These are phyloP conservation scores for Zapornia atra DNA, from an alignment of 2,113 vertebrate genomes.

Conservation along the genomic window DNA sequence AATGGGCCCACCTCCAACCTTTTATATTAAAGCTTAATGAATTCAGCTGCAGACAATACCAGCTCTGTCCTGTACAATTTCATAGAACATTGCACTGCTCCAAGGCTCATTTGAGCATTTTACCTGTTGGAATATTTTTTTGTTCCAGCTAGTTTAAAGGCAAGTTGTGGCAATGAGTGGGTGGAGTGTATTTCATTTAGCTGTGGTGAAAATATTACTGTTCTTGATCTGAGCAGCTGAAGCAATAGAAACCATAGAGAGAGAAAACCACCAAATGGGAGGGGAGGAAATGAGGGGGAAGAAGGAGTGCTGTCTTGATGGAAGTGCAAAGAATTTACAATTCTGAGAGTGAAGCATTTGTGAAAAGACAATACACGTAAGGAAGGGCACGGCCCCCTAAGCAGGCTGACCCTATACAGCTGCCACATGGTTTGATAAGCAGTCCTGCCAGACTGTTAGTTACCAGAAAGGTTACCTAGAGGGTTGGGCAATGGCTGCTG, in stretches of 20 bases:
- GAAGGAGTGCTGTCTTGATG: not conserved
- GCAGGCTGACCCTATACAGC: not conserved
- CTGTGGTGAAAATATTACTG: not conserved
- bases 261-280: not conserved
- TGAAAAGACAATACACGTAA: not conserved
- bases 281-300: not conserved
- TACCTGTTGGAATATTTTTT: slow-evolving; percentile 31
- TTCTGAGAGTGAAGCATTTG: not conserved
- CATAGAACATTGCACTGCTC: not conserved
- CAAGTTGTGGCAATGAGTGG: slow-evolving; percentile 30
- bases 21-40: not conserved
- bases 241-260: not conserved
- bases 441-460: not conserved
- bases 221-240: slow-evolving; percentile 22
- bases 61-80: not conserved
- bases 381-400: not conserved
- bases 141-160: slow-evolving; percentile 33
- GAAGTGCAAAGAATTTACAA: not conserved
- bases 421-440: not conserved
- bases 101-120: slow-evolving; percentile 37
- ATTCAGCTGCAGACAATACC: slow-evolving; percentile 19
- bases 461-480: not conserved
- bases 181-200: slow-evolving; percentile 23
- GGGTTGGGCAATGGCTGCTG: not conserved
- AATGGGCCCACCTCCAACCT: not conserved